phyloP scores from a whole-genome alignment of 2,888 invertebrate species.

The Caenorhabditis sp. region DNA sequence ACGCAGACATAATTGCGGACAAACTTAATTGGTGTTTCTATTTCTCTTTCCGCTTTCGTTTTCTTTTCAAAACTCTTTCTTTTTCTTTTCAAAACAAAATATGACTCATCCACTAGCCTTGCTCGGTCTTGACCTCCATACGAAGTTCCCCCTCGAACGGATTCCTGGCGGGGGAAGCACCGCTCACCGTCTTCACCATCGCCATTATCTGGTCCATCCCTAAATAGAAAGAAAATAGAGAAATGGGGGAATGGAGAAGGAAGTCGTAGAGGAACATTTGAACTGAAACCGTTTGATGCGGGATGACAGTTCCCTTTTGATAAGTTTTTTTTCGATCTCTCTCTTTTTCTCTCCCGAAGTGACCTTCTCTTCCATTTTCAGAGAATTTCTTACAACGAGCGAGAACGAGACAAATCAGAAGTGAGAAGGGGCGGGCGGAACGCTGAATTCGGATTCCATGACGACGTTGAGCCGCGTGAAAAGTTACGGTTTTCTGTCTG shows the following conservation, averaged over 20 bases:
- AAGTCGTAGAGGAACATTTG: no score
- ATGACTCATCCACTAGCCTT: constrained; percentile 2
- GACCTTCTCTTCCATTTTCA: no score
- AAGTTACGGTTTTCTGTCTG: not conserved
- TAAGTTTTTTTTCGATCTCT: no score
- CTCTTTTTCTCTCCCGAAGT: no score
- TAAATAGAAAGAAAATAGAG: not conserved
- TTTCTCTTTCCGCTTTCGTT: not conserved
- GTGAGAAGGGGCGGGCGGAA: no score
- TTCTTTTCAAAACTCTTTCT: not conserved
- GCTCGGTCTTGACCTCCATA: constrained; percentile 33
- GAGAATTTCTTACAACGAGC: no score
- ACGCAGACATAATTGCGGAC: constrained; percentile 1
- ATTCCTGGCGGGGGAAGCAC: no score
- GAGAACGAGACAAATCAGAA: no score
- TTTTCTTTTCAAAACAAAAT: not conserved
- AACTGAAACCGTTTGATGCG: not conserved
- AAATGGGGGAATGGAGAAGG: not conserved
- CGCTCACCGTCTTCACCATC: constrained; percentile 41
- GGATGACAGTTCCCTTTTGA: no score
- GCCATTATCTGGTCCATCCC: constrained; percentile 49
- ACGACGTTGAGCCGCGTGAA: no score
- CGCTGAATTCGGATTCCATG: no score
- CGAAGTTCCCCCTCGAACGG: constrained; percentile 1
- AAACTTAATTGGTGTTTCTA: not conserved